Evolutionary conservation across 2,797 vertebrate genomes (phyloP).

Genomic region (Morus bassanus): DNA sequence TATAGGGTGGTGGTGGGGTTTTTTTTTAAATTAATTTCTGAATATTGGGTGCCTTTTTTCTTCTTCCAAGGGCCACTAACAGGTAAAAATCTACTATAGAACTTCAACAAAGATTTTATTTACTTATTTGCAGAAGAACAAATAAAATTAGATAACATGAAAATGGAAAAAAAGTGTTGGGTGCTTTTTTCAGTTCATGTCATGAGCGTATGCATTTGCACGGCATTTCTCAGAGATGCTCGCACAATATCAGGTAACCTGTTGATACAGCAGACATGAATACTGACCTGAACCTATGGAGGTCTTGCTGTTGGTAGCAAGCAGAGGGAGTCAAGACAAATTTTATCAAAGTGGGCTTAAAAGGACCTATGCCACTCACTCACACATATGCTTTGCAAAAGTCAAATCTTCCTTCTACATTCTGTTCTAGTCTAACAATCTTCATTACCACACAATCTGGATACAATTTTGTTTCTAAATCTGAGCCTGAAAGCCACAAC

Average conservation of each 20-base stretch:
- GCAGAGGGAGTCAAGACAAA: neutral
- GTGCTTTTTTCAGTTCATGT: neutral
- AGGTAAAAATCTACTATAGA: neutral
- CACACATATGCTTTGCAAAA: neutral
- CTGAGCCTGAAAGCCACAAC: neutral
- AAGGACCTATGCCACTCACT: neutral
- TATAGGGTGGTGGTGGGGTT: neutral
- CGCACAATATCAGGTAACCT: neutral
- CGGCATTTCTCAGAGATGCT: neutral
- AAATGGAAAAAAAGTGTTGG: neutral
- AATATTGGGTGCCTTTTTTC: neutral
- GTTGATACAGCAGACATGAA: neutral
- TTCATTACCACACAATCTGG: neutral
- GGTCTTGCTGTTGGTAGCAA: neutral
- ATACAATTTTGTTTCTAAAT: neutral
- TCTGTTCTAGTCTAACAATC: neutral
- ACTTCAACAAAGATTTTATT: neutral
- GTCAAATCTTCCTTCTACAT: neutral
- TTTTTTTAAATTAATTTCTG: neutral
- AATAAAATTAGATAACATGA: neutral
- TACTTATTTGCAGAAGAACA: neutral
- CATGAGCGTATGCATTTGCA: neutral
- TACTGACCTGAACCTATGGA: neutral
- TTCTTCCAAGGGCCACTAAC: neutral
- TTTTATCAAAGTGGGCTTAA: neutral